Evolutionary conservation across 2,797 vertebrate genomes (phyloP), one percentile per base, ranked within the genome.

Genomic region (Argya squamiceps): DNA sequence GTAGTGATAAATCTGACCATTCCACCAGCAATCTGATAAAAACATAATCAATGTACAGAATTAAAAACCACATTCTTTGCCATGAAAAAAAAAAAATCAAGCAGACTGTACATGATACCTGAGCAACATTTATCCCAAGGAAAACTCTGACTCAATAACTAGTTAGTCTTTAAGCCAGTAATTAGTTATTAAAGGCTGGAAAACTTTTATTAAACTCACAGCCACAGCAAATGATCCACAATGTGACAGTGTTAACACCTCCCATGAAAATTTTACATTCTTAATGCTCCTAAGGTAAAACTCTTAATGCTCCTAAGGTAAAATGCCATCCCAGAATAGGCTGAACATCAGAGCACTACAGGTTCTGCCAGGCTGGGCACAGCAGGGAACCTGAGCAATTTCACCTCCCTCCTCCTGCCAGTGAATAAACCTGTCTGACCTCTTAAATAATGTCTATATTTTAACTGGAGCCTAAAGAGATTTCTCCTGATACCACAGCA

Each of bases 321-420:
- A 95, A 92, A 91, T 14, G 30, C 58, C 88, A 94, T 69, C 39
- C 53, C 62, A 78, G 70, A 88, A 84, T 18, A 84, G 55, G 74
- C 2, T 73, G 70, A 65, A 53, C 32, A n/a, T 10, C 1, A 0
- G 76, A 78, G 73, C 46, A 73, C 24, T 4, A 34, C 62, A 93
- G 84, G 81, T 89, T 79, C 74, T 44, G 59, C 80, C 77, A 95
- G 86, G 70, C 50, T 68, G 58, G 78, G 59, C 86, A 91, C 83
- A 74, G 29, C 63, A 64, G 63, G 83, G 80, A 88, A 90, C 43
- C 18, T 36, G 17, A 85, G 41, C 64, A 86, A 91, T 89, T 70
- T 91, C 79, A 74, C 87, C 91, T 90, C 47, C 81, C n/a, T 46
- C 52, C 37, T 88, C 44, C 88, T 77, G 71, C 75, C 56, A 92